These are phyloP conservation scores for Catharus minimus DNA, from an alignment of 2,113 vertebrate genomes.

Conservation along the genomic window DNA sequence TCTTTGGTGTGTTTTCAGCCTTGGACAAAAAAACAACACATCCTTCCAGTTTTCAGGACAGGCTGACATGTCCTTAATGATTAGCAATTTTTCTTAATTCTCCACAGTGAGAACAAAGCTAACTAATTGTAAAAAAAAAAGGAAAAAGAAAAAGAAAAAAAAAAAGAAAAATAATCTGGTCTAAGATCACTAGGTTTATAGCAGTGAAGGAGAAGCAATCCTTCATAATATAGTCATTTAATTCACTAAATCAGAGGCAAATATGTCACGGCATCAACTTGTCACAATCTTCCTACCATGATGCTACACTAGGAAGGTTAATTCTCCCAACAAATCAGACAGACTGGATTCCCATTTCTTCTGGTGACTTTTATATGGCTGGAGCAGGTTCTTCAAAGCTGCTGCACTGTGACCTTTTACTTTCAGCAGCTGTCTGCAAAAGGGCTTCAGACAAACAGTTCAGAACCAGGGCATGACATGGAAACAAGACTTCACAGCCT, in stretches of 20 bases:
- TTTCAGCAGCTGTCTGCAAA: slow-evolving; percentile 52
- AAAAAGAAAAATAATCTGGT: not conserved
- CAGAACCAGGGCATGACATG: slow-evolving; percentile 59
- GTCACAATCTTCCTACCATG: not conserved
- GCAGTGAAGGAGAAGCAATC: not conserved
- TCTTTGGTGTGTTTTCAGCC: slow-evolving; percentile 8
- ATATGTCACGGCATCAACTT: not conserved
- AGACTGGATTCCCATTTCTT: not conserved
- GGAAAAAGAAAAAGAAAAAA: not conserved
- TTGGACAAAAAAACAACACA: not conserved
- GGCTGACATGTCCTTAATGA: slow-evolving; percentile 3
- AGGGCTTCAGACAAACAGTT: slow-evolving; percentile 58
- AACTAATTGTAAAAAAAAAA: not conserved
- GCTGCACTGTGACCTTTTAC: slow-evolving; percentile 44
- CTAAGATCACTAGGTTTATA: not conserved
- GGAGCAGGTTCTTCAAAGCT: slow-evolving; percentile 40
- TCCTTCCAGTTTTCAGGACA: slow-evolving; percentile 9
- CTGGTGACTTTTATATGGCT: not conserved
- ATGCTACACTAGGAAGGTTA: not conserved
- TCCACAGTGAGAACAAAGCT: slow-evolving; percentile 3
- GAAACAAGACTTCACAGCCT: slow-evolving; percentile 62
- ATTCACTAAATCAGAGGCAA: slow-evolving; percentile 6
- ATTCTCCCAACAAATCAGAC: not conserved
- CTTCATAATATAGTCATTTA: not conserved
- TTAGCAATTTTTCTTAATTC: slow-evolving; percentile 43